Conservation (phyloP, 2,888 invertebrate species). For the Hymenopus coronatus region DNA sequence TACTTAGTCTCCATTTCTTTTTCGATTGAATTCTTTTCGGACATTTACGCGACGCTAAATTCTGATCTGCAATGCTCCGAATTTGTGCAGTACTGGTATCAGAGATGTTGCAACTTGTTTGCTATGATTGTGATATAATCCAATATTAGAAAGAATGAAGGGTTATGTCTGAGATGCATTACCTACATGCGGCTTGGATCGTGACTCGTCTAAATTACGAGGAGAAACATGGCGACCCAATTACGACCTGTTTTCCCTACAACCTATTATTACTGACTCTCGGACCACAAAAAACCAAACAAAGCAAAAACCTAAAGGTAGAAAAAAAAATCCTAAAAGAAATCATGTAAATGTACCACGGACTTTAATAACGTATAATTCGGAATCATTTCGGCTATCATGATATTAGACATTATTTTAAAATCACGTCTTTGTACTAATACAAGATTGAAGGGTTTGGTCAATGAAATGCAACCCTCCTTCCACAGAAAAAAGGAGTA, state of each 20-base stretch:
- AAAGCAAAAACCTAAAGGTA: neutral
- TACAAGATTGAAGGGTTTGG: conserved; percentile 23
- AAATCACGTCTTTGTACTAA: conserved; percentile 27
- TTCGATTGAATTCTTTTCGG: too few relatives aligned
- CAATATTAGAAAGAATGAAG: conserved; percentile 7
- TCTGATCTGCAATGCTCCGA: too few relatives aligned
- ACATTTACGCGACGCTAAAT: too few relatives aligned
- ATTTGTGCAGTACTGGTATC: neutral
- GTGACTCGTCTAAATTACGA: conserved; percentile 27
- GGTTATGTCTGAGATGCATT: neutral
- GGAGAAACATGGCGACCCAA: conserved; percentile 24
- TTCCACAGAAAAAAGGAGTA: neutral
- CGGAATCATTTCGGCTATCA: conserved; percentile 27
- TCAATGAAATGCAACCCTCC: neutral
- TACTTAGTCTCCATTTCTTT: too few relatives aligned
- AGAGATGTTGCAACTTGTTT: neutral
- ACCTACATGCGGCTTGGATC: conserved; percentile 11
- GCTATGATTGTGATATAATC: conserved; percentile 10
- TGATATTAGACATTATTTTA: conserved; percentile 27
- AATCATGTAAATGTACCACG: conserved; percentile 31
- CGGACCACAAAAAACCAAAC: neutral
- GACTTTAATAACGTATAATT: conserved; percentile 31
- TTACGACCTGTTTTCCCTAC: conserved; percentile 24
- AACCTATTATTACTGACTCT: conserved; percentile 26
- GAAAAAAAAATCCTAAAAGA: conserved; percentile 23